Base-by-base conservation (phyloP, 2,113 vertebrate species). In the Pogonocichla stellata region DNA sequence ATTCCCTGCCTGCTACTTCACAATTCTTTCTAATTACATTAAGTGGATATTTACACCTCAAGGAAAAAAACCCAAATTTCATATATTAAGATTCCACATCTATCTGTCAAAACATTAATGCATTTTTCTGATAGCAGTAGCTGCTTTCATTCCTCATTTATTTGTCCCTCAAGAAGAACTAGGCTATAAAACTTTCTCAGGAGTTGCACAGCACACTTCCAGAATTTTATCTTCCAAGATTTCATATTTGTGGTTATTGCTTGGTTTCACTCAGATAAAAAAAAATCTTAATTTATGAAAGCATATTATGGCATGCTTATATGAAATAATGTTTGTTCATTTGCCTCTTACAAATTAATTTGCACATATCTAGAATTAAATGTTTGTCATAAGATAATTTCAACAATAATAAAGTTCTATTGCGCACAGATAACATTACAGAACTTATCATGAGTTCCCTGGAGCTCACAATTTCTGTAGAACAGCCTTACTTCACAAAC, bases 11-110 rank as follows among this genome's bases (percentile, higher is more conserved):
- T 77, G 66, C 42, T 73, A 73, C 42, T 86, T 60, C 60, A 70
- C 90, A 86, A 67, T 94, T 88, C 58, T 90, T 93, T 93, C 89
- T 97, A 94, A 96, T 96, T 93, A 90, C 34, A 80, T 83, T 92
- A 86, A 92, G 47, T 83, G 48, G 10, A 56, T 86, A 95, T 93
- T 93, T 93, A 93, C 62, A 93, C 79, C 90, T 80, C 36, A 47
- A 79, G 69, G 8, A 48, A 87, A 88, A 85, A 69, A 14, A 3
- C 12, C 19, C 33, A 45, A 56, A 92, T 33, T 73, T 80, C 2
- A 1, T 43, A 12, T 82, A 85, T 85, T 85, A 79, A 87, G 45
- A 87, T 80, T 83, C 90, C 38, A 78, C 60, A 73, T 78, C 71
- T 90, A 88, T 74, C 75, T 90, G 69, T 93, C 93, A 93, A 86